Conservation (phyloP, 2,888 invertebrate species). For the Coelinius sp. region DNA sequence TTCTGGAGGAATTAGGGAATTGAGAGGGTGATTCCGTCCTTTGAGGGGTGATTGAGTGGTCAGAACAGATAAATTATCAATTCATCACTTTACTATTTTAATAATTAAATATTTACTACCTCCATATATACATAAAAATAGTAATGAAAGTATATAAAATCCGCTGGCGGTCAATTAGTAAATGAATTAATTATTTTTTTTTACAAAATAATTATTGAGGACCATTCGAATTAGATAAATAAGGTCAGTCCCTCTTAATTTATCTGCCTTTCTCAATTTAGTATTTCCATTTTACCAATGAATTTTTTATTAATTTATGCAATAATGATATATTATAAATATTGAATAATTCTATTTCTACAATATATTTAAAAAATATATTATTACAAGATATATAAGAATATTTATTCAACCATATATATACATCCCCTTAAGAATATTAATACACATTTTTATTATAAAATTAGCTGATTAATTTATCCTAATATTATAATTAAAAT, state of each 20-base stretch:
- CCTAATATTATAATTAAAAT: neutral
- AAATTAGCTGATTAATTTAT: neutral
- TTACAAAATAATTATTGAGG: neutral
- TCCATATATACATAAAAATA: too few relatives aligned
- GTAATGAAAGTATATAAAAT: too few relatives aligned
- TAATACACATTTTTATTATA: neutral
- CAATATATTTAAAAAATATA: neutral
- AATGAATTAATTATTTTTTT: too few relatives aligned
- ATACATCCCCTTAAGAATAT: neutral
- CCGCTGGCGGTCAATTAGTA: too few relatives aligned
- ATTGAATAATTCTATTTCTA: neutral
- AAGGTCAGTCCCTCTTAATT: too few relatives aligned
- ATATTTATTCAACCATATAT: neutral
- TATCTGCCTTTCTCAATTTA: neutral
- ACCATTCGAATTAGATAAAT: neutral
- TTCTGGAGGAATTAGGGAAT: conserved; percentile 34
- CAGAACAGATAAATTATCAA: too few relatives aligned
- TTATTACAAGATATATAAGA: neutral
- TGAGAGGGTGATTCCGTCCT: conserved; percentile 24
- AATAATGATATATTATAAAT: neutral
- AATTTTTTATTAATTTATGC: neutral
- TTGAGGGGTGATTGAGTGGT: conserved; percentile 24
- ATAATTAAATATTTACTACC: too few relatives aligned
- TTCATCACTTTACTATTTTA: too few relatives aligned
- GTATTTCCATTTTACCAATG: neutral